Base-by-base conservation (phyloP, 2,113 vertebrate species). In the Chamaea fasciata region DNA sequence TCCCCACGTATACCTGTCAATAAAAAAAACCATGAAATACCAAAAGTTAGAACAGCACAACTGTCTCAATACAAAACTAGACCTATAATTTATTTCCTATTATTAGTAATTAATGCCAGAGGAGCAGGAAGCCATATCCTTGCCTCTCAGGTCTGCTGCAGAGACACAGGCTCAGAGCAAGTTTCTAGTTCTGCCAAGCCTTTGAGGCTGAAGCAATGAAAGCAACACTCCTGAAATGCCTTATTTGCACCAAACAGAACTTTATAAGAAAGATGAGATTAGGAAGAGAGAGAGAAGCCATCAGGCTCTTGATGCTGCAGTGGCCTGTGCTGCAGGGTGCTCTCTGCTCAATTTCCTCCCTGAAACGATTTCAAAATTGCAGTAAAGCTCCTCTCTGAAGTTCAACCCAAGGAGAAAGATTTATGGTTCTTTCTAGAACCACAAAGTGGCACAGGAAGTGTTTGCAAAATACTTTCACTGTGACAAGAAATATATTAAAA, bases 1-100 rank as follows among this genome's bases (percentile, higher is more conserved):
- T 99, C 99, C 22, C 99, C 99, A 94, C 99, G 98, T 87, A 99
- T 99, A 96, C 99, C 99, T 99, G 75, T 10, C 26, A 83, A 89
- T 37, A 78, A 71, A 95, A 71, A 95, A 15, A 0, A 21, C 3
- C 8, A 69, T 3, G 2, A 53, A 87, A 70, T 15, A 52, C 10
- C 11, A 90, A 30, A 83, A 88, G n/a, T 30, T 70, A 14, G 21
- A 55, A 64, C 22, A 89, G 39, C 8, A 3, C 11, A 46, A 62
- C 12, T 14, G 19, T 37, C 85, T 39, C 2, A 84, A 41, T 21
- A 56, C 31, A 55, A 77, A 80, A 44, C 5, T 7, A 83, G 24
- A 10, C 7, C 26, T 39, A 21, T 10, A 35, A 64, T 82, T 31
- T 33, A 62, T 18, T 57, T 27, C 23, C 27, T 62, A 8, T 27